phyloP scores from a whole-genome alignment of 2,113 vertebrate species.

The Cochlearius cochlearius region DNA sequence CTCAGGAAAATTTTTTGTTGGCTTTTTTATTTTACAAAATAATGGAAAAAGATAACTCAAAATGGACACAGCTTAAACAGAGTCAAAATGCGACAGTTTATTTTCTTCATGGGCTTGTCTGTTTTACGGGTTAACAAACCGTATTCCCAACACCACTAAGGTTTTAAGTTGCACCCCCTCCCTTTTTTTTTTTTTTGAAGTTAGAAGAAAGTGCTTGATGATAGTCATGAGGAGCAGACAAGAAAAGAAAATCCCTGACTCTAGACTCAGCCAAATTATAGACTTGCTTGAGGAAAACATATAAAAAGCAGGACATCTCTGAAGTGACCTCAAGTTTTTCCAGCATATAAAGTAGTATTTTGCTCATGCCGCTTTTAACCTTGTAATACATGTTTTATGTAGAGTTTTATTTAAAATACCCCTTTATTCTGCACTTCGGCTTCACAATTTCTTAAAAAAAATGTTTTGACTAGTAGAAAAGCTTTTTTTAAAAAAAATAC shows the following conservation, averaged over 20 bases:
- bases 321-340: not conserved
- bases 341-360: not conserved
- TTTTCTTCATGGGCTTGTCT: not conserved
- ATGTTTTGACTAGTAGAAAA: not conserved
- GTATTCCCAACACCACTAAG: not conserved
- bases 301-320: not conserved
- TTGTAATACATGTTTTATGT: not conserved
- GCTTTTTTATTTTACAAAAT: not conserved
- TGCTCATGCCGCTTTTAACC: not conserved
- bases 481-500: not conserved
- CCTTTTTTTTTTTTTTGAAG: not conserved
- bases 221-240: not conserved
- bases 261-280: conserved; percentile 35
- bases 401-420: not conserved
- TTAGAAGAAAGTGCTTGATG: not conserved
- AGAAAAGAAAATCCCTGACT: conserved; percentile 14
- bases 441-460: not conserved
- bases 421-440: not conserved
- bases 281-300: conserved; percentile 2
- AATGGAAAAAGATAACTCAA: not conserved
- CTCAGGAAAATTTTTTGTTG: not conserved
- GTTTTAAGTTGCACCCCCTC: not conserved
- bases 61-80: not conserved
- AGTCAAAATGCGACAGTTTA: not conserved
- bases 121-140: not conserved